Conservation (phyloP, 2,888 invertebrate species). For the Drosophila kokeensis region DNA sequence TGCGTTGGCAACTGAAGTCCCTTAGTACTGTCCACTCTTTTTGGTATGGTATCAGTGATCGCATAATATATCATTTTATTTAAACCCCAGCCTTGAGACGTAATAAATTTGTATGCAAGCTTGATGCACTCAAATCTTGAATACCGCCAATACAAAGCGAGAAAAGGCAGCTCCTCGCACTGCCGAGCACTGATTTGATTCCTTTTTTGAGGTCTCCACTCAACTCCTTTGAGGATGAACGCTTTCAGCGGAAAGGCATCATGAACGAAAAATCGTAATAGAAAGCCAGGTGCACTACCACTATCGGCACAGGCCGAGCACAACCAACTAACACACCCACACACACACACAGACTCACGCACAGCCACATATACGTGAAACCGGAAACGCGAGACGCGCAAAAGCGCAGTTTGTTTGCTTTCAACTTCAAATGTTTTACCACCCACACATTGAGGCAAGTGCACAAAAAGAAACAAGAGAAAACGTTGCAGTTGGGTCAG, state of each 20-base stretch:
- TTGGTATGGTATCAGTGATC: not conserved
- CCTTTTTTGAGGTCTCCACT: constrained; percentile 35
- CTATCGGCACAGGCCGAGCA: constrained; percentile 13
- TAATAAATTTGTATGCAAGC: constrained; percentile 32
- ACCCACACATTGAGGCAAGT: constrained; percentile 25
- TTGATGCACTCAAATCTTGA: constrained; percentile 3
- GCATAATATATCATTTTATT: not conserved
- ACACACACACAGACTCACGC: not conserved
- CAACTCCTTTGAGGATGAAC: constrained; percentile 62
- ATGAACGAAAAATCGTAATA: constrained; percentile 12
- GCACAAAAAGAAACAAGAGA: not conserved
- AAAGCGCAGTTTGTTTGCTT: constrained; percentile 71
- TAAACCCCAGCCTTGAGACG: not conserved
- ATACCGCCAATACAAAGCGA: constrained; percentile 14
- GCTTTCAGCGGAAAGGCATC: constrained; percentile 59
- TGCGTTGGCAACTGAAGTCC: not conserved
- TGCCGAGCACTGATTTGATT: constrained; percentile 52
- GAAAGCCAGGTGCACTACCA: constrained; percentile 41
- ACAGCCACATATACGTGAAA: not conserved
- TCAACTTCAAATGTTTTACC: constrained; percentile 55
- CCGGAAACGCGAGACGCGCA: constrained; percentile 13
- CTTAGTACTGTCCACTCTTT: not conserved
- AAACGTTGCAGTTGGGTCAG: too few species aligned
- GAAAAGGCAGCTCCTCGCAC: constrained; percentile 12
- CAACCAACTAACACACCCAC: constrained; percentile 3